These are phyloP conservation scores for Eretmocerus hayati DNA, from an alignment of 2,888 invertebrate genomes.

Conservation along the genomic window DNA sequence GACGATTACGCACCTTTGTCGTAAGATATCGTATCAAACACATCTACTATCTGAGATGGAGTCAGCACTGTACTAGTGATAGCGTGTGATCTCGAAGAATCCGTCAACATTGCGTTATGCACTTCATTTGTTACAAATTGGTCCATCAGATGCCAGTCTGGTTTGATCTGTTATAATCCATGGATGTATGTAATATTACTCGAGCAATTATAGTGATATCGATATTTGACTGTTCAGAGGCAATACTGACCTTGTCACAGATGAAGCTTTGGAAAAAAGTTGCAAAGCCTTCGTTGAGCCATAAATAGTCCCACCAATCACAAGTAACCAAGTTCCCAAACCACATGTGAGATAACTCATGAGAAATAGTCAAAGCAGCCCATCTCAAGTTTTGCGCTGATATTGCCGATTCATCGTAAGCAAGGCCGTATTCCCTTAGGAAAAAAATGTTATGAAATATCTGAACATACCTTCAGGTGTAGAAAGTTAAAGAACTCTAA, in stretches of 20 bases:
- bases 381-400: constrained; percentile 44
- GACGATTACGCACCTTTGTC: constrained; percentile 57
- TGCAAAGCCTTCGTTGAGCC: constrained; percentile 72
- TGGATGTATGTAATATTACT: not conserved
- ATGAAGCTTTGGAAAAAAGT: constrained; percentile 47
- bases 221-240: not conserved
- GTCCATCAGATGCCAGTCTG: constrained; percentile 50
- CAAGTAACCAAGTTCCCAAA: constrained; percentile 66
- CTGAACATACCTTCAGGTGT: not conserved
- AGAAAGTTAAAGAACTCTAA: not conserved
- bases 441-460: not conserved
- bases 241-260: constrained; percentile 28
- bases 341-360: constrained; percentile 72
- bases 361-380: constrained; percentile 55
- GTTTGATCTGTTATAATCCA: constrained; percentile 36
- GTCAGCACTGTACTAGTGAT: constrained; percentile 52
- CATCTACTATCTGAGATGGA: constrained; percentile 49
- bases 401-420: constrained; percentile 24
- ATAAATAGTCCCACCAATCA: constrained; percentile 64
- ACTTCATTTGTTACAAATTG: constrained; percentile 50
- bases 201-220: not conserved
- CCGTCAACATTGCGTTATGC: constrained; percentile 44
- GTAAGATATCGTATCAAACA: constrained; percentile 57
- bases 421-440: constrained; percentile 35
- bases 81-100: constrained; percentile 50